Percentiles rank a stretch among this genome's conserved stretches.
phyloP scores from a whole-genome alignment of 2,113 vertebrate species.

The Sminthopsis crassicaudata region DNA sequence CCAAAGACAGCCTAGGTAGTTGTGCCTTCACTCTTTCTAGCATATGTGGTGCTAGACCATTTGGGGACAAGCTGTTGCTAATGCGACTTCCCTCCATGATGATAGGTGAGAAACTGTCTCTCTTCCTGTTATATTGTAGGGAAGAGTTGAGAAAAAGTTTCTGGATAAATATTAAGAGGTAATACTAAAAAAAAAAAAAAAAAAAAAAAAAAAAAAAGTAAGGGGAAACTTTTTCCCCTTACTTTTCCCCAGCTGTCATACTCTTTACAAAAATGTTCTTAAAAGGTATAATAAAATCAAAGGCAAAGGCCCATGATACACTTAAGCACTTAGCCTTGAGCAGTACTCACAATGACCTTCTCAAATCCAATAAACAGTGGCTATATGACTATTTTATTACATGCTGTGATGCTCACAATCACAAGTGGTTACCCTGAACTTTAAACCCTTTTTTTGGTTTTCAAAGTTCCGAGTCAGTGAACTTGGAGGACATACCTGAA shows the following conservation, averaged over 20 bases:
- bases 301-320: slow-evolving; percentile 30
- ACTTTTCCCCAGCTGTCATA: slow-evolving; percentile 48
- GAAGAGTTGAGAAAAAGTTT: slow-evolving; percentile 33
- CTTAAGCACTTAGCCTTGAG: slow-evolving; percentile 71
- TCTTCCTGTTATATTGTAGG: background rate
- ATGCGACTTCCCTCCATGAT: slow-evolving; percentile 19
- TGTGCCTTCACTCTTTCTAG: slow-evolving; percentile 2
- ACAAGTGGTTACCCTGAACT: slow-evolving; percentile 82
- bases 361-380: slow-evolving; percentile 78
- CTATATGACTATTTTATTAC: slow-evolving; percentile 77
- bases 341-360: slow-evolving; percentile 63
- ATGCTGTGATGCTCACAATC: slow-evolving; percentile 52
- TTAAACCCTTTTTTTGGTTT: slow-evolving; percentile 80
- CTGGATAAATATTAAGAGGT: slow-evolving; percentile 35
- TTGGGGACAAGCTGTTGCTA: slow-evolving; percentile 38
- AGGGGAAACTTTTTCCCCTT: slow-evolving; percentile 44
- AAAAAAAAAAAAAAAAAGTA: slow-evolving; percentile 47
- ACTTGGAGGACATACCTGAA: slow-evolving; percentile 65
- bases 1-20: background rate
- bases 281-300: slow-evolving; percentile 58
- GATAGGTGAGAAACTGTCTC: background rate
- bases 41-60: slow-evolving; percentile 16
- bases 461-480: slow-evolving; percentile 79
- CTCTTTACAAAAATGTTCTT: slow-evolving; percentile 54
- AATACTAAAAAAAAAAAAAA: slow-evolving; percentile 52